A percentile compares a stretch with the other conserved stretches of the same genome.
Evolutionary conservation across 2,888 invertebrate species (phyloP).

Genomic region (Xestia c-nigrum): DNA sequence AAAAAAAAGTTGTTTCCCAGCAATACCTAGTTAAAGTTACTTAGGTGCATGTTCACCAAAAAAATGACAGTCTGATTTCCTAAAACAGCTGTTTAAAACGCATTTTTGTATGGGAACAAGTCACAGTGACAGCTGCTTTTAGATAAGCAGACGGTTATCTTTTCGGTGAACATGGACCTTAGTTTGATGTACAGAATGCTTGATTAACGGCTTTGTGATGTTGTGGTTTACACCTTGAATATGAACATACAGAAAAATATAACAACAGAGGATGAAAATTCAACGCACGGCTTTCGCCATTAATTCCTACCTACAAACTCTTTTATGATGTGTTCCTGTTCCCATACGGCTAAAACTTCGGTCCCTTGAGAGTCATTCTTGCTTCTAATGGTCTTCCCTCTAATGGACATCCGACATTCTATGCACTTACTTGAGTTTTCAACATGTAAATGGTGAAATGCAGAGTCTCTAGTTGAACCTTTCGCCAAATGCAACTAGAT

Average conservation of each 20-base stretch:
- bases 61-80: no score
- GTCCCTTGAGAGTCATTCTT: constrained; percentile 23
- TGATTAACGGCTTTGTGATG: no score
- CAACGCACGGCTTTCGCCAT: constrained; percentile 6
- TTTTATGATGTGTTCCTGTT: constrained; percentile 37
- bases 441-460: neutral
- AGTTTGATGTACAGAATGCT: no score
- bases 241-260: neutral
- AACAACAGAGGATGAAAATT: neutral
- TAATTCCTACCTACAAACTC: constrained; percentile 21
- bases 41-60: no score
- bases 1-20: no score
- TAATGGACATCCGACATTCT: constrained; percentile 36
- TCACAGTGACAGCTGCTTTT: no score
- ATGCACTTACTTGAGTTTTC: neutral
- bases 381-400: constrained; percentile 36
- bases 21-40: no score
- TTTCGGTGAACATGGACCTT: no score
- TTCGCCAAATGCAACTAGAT: neutral
- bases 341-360: constrained; percentile 27
- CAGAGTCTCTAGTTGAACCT: neutral
- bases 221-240: no score
- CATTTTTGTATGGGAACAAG: no score
- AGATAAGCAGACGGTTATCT: no score
- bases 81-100: no score